These are phyloP conservation scores for Tyrannus savana DNA, from an alignment of 2,113 vertebrate species.

Conservation along the genomic window DNA sequence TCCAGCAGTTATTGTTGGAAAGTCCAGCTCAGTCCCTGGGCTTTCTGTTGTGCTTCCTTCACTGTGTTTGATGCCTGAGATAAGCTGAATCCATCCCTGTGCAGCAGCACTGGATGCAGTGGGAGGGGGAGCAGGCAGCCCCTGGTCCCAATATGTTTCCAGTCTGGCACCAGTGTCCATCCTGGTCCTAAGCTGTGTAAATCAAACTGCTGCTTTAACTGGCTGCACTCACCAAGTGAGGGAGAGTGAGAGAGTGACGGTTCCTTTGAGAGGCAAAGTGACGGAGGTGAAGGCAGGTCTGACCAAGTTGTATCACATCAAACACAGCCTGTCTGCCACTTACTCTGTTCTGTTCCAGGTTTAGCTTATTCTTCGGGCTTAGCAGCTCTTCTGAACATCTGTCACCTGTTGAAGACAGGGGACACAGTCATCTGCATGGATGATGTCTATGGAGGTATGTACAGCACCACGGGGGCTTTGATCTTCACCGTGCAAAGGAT, in stretches of 20 bases:
- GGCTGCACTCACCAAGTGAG: background rate
- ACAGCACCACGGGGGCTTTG: background rate
- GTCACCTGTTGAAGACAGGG: conserved; percentile 87
- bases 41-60: background rate
- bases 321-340: background rate
- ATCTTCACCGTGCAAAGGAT: background rate
- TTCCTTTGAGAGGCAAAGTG: background rate
- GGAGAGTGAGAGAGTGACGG: background rate
- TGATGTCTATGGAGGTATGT: conserved; percentile 92
- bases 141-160: background rate
- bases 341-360: conserved; percentile 69
- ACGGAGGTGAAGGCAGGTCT: background rate
- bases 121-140: background rate
- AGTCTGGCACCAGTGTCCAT: accelerated
- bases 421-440: conserved; percentile 89
- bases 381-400: conserved; percentile 85
- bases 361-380: conserved; percentile 89
- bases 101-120: background rate
- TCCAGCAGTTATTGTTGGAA: accelerated
- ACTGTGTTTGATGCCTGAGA: background rate
- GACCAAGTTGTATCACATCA: background rate
- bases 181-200: background rate
- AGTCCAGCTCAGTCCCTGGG: background rate
- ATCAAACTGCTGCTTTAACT: background rate
- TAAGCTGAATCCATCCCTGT: no score